Evolutionary conservation across 2,888 invertebrate genomes (phyloP), one percentile per base, ranked within the genome.

Genomic region (Atrina japonica): DNA sequence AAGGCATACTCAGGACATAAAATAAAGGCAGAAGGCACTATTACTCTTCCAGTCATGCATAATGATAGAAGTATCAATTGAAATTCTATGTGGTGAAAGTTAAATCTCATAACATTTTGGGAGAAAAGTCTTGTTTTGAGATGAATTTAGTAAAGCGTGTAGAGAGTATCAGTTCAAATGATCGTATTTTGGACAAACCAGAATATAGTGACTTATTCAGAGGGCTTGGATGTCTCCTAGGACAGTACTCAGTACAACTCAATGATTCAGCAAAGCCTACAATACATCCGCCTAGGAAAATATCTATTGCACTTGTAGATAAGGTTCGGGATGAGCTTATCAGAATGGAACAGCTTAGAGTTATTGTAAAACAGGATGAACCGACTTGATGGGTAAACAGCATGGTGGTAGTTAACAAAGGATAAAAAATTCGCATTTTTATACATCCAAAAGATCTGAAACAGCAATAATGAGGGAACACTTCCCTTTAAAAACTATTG

Each of bases 361-460:
- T 80, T 1, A 81, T 80, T 49, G 63, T 25, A 11, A 67, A 61
- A 67, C 66, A 66, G 45, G 60, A 21, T 35, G 65, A 79, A 55
- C 78, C 80, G 11, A 78, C 80, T 49, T 53, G 43, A 0, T 77
- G 78, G 74, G 78, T 82, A 1, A 78, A 70, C 49, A 70, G 63
- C 18, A 61, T 82, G 68, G 79, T 77, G 1, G 66, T 68, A n/a
- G 75, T 75, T 3, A 40, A 29, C 49, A 82, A 78, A 63, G 43
- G 55, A 30, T 58, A 40, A n/a, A 64, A 52, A 21, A 41, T 64
- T 3, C n/a, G 73, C 23, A 71, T 73, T 11, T 71, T 69, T 63
- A 43, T 81, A 25, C 79, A 79, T 60, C 81, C 80, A 11, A 75
- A 61, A 58, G 76, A 77, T 50, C 47, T 81, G 11, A 82, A 83